Evolutionary conservation across 2,888 invertebrate genomes (phyloP), one percentile per base, ranked within the genome.

Genomic region (Rotaria macrura): DNA sequence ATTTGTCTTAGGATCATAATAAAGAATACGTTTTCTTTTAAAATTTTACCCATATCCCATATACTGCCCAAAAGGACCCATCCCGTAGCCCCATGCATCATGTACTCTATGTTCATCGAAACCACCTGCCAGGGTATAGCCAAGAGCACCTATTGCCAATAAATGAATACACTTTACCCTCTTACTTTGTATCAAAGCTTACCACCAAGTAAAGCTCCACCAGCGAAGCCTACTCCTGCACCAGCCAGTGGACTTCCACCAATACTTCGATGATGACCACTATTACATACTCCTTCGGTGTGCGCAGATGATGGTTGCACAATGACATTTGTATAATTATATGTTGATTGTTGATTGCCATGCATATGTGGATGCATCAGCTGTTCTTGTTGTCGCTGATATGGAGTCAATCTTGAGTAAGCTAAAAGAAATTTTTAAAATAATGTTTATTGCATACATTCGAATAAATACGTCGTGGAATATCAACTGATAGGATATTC

Each of bases 11-110:
- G 49, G 3, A 49, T 12, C 14, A 49, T 49, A 49, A 49, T 49
- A 34, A 23, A 29, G 17, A 10, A 5, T 14, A 4, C 20, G 2
- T 34, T 17, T 25, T 1, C 47, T 47, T n/a, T n/a, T n/a, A n/a
- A n/a, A n/a, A 34, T 5, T 14, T 34, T 34, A 29, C 20, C 79
- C 79, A n/a, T 38, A 20, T n/a, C 72, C 72, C 20, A 25, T n/a
- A 79, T 40, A 23, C 14, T 43, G 7, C 12, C n/a, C n/a, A 23
- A 2, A 1, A 7, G 65, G 65, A 0, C 65, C 65, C 65, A 65
- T 65, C 20, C 79, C 79, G 43, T 84, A 74, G 6, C 86, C 86
- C 84, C 86, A 85, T 14, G 84, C 85, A 17, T 10, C n/a, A n/a
- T n/a, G n/a, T n/a, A n/a, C n/a, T n/a, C n/a, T 10, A 65, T 65